A percentile compares a stretch with the other conserved stretches of the same genome.
Conservation (phyloP, 2,888 invertebrate genomes). For the Chrysomela aeneicollis region DNA sequence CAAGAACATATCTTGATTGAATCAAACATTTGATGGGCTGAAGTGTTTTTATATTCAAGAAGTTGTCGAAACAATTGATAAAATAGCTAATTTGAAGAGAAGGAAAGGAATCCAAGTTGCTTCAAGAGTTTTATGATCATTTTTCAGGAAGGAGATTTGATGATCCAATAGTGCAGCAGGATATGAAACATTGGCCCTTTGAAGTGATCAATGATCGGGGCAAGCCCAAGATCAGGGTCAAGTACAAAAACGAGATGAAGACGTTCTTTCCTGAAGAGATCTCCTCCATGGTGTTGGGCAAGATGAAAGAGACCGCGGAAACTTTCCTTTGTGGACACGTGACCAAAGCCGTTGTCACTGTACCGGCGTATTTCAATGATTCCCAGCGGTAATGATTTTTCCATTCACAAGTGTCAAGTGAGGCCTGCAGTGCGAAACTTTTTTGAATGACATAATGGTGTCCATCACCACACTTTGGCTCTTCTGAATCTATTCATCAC, state of each 20-base stretch:
- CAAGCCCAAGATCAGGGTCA: conserved; percentile 57
- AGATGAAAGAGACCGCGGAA: conserved; percentile 68
- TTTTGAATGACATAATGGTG: too few relatives aligned
- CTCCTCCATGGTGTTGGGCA: conserved; percentile 67
- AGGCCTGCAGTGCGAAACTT: too few relatives aligned
- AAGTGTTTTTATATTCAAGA: too few relatives aligned
- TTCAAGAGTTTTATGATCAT: too few relatives aligned
- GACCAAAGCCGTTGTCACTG: conserved; percentile 66
- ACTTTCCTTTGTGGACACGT: conserved; percentile 59
- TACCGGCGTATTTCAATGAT: conserved; percentile 73
- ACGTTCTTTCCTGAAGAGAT: conserved; percentile 64
- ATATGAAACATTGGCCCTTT: conserved; percentile 73
- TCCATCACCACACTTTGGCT: too few relatives aligned
- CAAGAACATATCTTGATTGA: too few relatives aligned
- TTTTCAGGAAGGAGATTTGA: conserved; percentile 66
- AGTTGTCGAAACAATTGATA: too few relatives aligned
- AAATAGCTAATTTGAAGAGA: too few relatives aligned
- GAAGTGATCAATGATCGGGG: conserved; percentile 63
- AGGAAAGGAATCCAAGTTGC: too few relatives aligned
- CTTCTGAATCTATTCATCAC: too few relatives aligned
- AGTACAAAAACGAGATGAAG: conserved; percentile 62
- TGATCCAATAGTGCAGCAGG: conserved; percentile 70
- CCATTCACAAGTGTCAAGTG: neutral
- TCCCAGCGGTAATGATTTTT: conserved; percentile 62
- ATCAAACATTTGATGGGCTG: too few relatives aligned